A percentile compares a stretch with the other conserved stretches of the same genome.
Conservation (phyloP, 2,113 vertebrate species). For the Aphelocoma coerulescens region DNA sequence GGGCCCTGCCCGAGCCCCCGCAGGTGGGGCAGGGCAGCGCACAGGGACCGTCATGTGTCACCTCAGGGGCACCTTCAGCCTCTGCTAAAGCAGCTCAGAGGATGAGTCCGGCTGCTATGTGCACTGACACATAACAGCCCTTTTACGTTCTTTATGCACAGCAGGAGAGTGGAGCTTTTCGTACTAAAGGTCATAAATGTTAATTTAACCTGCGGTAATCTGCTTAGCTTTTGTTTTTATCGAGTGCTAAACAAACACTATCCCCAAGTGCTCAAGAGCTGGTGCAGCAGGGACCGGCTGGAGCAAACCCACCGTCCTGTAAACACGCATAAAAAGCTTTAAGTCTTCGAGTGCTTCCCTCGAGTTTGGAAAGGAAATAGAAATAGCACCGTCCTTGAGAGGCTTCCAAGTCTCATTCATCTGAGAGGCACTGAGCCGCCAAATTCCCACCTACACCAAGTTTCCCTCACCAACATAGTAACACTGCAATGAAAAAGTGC, state of each 20-base stretch:
- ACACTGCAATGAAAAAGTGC: neutral
- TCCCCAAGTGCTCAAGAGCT: neutral
- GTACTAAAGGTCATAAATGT: neutral
- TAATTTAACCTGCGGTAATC: neutral
- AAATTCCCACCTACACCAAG: conserved; percentile 10
- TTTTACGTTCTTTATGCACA: fast-evolving
- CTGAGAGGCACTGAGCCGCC: neutral
- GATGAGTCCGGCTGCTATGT: fast-evolving
- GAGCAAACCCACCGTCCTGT: neutral
- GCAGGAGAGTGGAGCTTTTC: neutral
- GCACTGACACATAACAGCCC: neutral
- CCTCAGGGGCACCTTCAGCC: neutral
- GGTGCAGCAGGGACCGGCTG: neutral
- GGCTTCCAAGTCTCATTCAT: neutral
- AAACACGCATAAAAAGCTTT: neutral
- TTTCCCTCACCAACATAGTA: neutral
- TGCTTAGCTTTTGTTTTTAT: neutral
- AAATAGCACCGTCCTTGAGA: neutral
- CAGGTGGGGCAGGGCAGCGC: neutral
- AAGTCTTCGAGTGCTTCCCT: neutral
- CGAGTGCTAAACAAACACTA: neutral
- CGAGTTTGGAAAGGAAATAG: neutral
- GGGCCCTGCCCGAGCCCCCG: neutral
- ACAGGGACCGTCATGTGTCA: fast-evolving
- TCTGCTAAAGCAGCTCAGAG: fast-evolving